Evolutionary conservation across 2,113 vertebrate species (phyloP), one percentile per base, ranked within the genome.

Genomic region (Chloropsis hardwickii): DNA sequence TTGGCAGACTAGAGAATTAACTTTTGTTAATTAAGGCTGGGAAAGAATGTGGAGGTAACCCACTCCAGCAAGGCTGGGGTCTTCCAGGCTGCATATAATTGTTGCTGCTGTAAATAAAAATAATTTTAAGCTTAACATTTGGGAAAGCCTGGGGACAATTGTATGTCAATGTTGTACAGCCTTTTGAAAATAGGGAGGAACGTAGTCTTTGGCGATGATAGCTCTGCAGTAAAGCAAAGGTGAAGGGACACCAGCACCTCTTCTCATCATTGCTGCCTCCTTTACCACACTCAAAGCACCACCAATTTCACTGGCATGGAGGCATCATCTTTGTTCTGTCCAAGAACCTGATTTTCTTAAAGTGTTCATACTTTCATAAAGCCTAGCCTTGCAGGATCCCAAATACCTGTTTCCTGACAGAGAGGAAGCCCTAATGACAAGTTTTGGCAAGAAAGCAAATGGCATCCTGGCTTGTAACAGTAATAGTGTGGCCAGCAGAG

Each of bases 301-400:
- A 29, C 3, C 1, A 6, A 11, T 54, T 84, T 90, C n/a, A 42
- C 5, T 58, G 29, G 4, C 2, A 7, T 1, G 0, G 40, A 64
- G 15, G 4, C 7, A 35, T 20, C 5, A 33, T 13, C 18, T 37
- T 28, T 76, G 35, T 33, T 74, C 37, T 23, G 28, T 28, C 12
- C 11, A 66, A 78, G 48, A 80, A 69, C 6, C 24, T 58, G 18
- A 35, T 42, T 73, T 86, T 50, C 23, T 6, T 60, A 24, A 1
- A 23, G 2, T 5, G 11, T 44, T 65, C n/a, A 4, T 39, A 21
- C 14, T 78, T 72, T 44, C 57, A 10, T 47, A 53, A 66, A 27
- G 14, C 45, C 13, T 12, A 74, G 27, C 1, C 4, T 51, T 58
- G 33, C 5, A 78, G 18, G 20, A 57, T 92, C 35, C 78, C 66